Evolutionary conservation across 2,888 invertebrate genomes (phyloP), one percentile per base, ranked within the genome.

Genomic region (Diplazon laetatorius): DNA sequence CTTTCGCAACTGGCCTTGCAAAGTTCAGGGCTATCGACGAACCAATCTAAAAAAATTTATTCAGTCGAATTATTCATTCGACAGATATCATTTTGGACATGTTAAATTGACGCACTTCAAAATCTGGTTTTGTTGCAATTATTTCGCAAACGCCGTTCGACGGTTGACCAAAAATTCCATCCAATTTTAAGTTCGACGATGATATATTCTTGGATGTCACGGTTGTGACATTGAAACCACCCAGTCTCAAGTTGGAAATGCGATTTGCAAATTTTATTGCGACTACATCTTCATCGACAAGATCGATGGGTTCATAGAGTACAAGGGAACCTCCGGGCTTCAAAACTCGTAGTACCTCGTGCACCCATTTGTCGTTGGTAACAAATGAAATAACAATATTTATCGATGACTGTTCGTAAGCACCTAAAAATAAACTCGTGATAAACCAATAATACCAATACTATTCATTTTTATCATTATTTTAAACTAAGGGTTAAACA

Each of bases 311-410:
- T 83, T 94, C 93, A 78, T 92, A 92, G 20, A 94, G 81, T 65
- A 94, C 87, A 4, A 95, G 80, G 84, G 90, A 92, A 10, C 95
- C 95, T 76, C 92, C 92, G 0, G 95, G 95, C 87, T 94, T 95
- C 4, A 95, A 91, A 16, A 95, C 86, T 85, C 93, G 93, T 18
- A 95, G 88, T 16, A 93, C 89, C 80, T 94, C 92, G 20, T 93
- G 92, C 65, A 95, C 89, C 16, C 94, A 76, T 16, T 89, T 87
- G 69, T 87, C 79, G 77, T 90, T 86, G 91, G 93, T 86, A 78
- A 89, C 81, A 90, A 93, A 82, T 4, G 85, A 94, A 70, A 95
- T 82, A 80, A 95, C 91, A 0, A 93, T 89, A 84, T 95, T 94
- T 84, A 94, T 94, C 0, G 93, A 92, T 0, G 95, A 94, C 66